These are phyloP conservation scores for Colinus virginianus DNA, from an alignment of 2,113 vertebrate genomes.

Conservation along the genomic window DNA sequence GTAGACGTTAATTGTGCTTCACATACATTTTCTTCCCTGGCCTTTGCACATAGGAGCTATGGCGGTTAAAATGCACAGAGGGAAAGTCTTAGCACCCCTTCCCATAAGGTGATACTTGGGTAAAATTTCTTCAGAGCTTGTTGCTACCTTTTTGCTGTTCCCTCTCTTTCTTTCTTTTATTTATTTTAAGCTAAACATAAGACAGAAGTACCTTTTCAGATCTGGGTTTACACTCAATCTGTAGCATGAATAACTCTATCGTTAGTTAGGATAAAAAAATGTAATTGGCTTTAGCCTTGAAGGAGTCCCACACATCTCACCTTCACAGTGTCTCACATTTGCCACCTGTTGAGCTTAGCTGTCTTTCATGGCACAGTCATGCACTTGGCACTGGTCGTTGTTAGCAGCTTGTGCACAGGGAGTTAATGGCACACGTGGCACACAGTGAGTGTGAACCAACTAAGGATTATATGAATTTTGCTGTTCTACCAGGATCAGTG, in stretches of 20 bases:
- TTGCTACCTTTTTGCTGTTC: neutral
- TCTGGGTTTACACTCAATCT: neutral
- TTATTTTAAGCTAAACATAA: neutral
- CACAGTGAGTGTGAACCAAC: neutral
- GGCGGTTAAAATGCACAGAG: neutral
- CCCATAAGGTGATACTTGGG: neutral
- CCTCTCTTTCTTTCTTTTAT: accelerated
- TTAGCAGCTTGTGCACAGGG: neutral
- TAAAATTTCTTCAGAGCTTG: neutral
- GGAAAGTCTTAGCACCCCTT: neutral
- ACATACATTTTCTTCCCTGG: neutral
- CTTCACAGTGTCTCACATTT: neutral
- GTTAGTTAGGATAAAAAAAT: neutral
- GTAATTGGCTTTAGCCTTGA: neutral
- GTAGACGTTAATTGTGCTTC: neutral
- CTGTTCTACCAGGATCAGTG: slow-evolving; percentile 87
- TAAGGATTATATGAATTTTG: neutral
- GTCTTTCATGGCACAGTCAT: neutral
- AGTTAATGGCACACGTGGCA: neutral
- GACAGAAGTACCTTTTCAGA: neutral
- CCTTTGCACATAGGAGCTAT: neutral
- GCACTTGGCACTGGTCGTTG: neutral
- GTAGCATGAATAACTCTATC: neutral
- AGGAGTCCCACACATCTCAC: neutral
- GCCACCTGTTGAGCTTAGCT: neutral